Base-by-base conservation (phyloP, 2,888 invertebrate genomes). In the Eudasyphora cyanicolor region DNA sequence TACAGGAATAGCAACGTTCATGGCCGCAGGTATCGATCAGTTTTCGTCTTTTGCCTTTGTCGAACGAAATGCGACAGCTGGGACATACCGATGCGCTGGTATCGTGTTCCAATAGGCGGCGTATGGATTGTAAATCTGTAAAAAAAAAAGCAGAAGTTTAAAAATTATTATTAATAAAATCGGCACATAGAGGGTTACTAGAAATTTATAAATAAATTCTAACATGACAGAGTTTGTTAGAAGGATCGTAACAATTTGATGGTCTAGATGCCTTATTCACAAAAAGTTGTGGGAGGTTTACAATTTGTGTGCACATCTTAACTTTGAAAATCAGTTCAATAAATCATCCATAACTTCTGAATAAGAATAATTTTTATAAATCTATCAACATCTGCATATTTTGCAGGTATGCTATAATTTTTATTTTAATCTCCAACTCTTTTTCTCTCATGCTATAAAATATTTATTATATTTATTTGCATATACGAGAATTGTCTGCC, bases 11-110 rank as follows among this genome's bases (percentile, higher is more conserved):
- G 93, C 98, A 98, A 85, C 98, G 94, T 92, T 98, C 98, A 94
- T 98, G 98, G 87, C 98, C 98, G 93, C 98, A 98, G 84, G 97
- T 96, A 93, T 98, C 98, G 91, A 98, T 98, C 90, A 98, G 94
- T 92, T 97, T 96, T 92, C 98, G 95, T 93, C 98, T 98, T 93
- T 98, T 98, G 92, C 98, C 98, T 93, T 98, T 97, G 93, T 98
- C 98, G 93, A 98, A 98, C 88, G 98, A 97, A 95, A 97, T 97
- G 92, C 95, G 96, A 93, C 97, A 97, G 92, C 96, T 96, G 86
- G 97, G 97, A 92, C 97, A 97, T 85, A 94, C 94, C 71, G 94
- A 94, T 85, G 94, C 94, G 79, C 94, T 95, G 79, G 95, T 94
- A 92, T 96, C 96, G 89, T 95, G 95, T 91, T 96, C 96, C 89